Evolutionary conservation across 2,797 vertebrate genomes (phyloP), one percentile per base, ranked within the genome.

Genomic region (Etheostoma perlongum): DNA sequence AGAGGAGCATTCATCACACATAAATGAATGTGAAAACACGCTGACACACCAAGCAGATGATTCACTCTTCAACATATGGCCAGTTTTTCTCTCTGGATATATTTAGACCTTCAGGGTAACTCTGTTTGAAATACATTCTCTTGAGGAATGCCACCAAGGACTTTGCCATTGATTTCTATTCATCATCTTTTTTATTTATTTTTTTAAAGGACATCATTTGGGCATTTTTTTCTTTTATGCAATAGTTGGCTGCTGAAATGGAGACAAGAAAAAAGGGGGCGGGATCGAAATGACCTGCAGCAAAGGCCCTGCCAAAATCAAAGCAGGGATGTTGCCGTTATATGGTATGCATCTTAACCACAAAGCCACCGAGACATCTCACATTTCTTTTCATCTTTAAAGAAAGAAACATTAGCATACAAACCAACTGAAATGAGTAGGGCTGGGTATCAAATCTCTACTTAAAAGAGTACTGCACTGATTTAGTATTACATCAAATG

Each of bases 51-150:
- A 3, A 76, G 63, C 46, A 72, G 65, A 64, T 53, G 68, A 60
- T 57, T 54, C 57, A 58, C 40, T 64, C 15, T 7, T 13, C 36
- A 47, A 72, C 40, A 40, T 40, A 40, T 61, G 51, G 64, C 10
- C 47, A 64, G 57, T 66, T 72, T 81, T 79, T 74, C 65, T 78
- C 66, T 74, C 57, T 40, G 62, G 52, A 8, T 81, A 65, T 72
- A 81, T 89, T 77, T 82, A 85, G 74, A 61, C 19, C 62, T 64
- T 72, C 63, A 55, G 44, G 46, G 58, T 40, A 58, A 23, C 47
- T 57, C 33, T 11, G 53, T 64, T 27, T 21, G 53, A 49, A 72
- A 36, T 14, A 25, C 25, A 30, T 60, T 65, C 51, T 79, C 18
- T 46, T 64, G 27, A 47, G 15, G 55, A 73, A 36, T 42, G 48